These are phyloP conservation scores for Merops nubicus DNA, from an alignment of 2,113 vertebrate genomes.

Conservation along the genomic window DNA sequence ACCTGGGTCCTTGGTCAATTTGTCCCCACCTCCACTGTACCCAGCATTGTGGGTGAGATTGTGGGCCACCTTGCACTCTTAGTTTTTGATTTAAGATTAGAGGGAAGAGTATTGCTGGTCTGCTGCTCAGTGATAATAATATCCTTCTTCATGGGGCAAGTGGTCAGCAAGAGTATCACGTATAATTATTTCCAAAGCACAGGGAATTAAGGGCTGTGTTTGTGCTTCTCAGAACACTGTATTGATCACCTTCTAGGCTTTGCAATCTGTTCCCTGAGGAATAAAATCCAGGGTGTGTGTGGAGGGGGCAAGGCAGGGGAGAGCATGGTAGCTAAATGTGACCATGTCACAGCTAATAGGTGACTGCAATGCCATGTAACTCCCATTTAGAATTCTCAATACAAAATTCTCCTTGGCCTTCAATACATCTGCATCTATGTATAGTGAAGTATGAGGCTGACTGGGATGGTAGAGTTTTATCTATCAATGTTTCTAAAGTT, in stretches of 20 bases:
- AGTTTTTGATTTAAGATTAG: too few relatives aligned
- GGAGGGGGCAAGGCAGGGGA: fast-evolving
- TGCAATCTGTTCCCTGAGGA: background rate
- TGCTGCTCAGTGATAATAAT: too few relatives aligned
- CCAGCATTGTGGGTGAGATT: too few relatives aligned
- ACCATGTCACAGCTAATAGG: background rate
- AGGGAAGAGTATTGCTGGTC: too few relatives aligned
- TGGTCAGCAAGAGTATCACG: too few relatives aligned
- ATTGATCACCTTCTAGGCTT: background rate
- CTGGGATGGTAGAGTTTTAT: background rate
- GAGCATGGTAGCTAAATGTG: background rate
- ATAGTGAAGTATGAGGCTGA: background rate
- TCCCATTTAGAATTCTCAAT: background rate
- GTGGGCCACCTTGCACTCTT: too few relatives aligned
- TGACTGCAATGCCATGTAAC: background rate
- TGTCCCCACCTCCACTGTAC: too few relatives aligned
- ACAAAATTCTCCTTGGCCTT: background rate
- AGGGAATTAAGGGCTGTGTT: background rate
- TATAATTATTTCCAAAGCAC: background rate
- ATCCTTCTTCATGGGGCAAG: too few relatives aligned
- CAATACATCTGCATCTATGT: background rate
- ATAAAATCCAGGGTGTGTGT: background rate
- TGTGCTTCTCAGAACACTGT: background rate
- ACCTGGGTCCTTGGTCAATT: too few relatives aligned
- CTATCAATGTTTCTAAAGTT: background rate